Conservation (phyloP, 2,888 invertebrate genomes). For the Diploptera punctata region DNA sequence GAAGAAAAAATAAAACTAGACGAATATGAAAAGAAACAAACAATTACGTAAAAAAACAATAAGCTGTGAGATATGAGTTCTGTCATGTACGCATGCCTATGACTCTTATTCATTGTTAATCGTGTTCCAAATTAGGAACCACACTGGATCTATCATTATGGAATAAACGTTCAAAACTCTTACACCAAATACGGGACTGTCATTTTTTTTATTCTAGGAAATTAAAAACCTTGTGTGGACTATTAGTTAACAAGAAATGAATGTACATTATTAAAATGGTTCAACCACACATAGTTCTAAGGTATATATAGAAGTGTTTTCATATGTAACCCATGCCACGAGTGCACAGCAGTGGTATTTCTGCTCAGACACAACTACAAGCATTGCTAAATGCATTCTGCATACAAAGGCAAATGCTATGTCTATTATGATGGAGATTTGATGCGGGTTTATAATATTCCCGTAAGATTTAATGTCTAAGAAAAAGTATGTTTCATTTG, state of each 20-base stretch:
- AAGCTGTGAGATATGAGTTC: background rate
- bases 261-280: slow-evolving; percentile 2
- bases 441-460: too few species aligned
- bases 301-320: too few species aligned
- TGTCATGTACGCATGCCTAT: background rate
- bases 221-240: slow-evolving; percentile 20
- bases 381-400: background rate
- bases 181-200: slow-evolving; percentile 33
- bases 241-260: slow-evolving; percentile 22
- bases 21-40: too few species aligned
- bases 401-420: too few species aligned
- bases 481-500: too few species aligned
- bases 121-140: slow-evolving; percentile 36
- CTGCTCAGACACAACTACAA: background rate
- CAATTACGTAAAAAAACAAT: too few species aligned
- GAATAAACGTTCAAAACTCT: slow-evolving; percentile 33
- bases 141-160: slow-evolving; percentile 33
- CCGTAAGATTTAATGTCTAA: too few species aligned
- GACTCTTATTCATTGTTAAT: slow-evolving; percentile 15
- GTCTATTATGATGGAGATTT: too few species aligned
- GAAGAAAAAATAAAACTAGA: too few species aligned
- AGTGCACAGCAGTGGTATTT: too few species aligned
- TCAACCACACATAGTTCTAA: background rate
- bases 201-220: slow-evolving; percentile 36
- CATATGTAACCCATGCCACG: too few species aligned